Conservation (phyloP, 53 echinoderm and acorn worm genomes). For the Stichopus horrens region DNA sequence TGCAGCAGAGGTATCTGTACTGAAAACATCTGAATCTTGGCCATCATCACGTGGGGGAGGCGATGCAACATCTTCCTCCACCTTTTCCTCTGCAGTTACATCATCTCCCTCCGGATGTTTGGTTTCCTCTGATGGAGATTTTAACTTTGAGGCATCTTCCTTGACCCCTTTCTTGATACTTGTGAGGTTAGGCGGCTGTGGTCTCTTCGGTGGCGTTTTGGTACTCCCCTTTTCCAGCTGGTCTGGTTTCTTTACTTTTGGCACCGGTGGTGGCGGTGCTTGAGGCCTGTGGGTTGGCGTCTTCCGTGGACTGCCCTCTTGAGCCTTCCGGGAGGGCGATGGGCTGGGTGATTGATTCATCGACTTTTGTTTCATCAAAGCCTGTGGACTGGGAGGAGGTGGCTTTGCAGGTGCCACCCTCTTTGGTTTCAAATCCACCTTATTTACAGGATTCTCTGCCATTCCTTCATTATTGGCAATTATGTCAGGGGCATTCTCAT, state of each 20-base stretch:
- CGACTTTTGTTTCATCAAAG: constrained; percentile 6
- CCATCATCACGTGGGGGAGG: not conserved
- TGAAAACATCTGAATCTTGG: constrained; percentile 14
- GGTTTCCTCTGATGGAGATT: not conserved
- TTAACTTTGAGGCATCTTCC: not conserved
- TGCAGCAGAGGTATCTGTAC: not conserved
- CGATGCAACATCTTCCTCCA: not conserved
- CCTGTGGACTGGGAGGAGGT: constrained; percentile 8
- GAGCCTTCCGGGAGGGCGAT: not conserved
- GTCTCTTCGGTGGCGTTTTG: constrained; percentile 24
- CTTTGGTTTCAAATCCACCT: not conserved
- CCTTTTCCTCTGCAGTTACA: not conserved
- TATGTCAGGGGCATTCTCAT: not conserved
- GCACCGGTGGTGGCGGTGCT: not conserved
- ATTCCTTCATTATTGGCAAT: too few species aligned
- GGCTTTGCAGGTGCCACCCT: constrained; percentile 28
- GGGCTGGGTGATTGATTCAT: not conserved
- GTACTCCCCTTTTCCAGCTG: not conserved
- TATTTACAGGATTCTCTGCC: not conserved
- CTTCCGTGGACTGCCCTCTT: not conserved
- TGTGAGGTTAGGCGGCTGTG: not conserved
- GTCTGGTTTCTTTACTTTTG: not conserved
- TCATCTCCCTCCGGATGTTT: not conserved
- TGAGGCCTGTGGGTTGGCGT: constrained; percentile 5
- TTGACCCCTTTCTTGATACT: not conserved